Conservation (phyloP, 2,888 invertebrate species). For the Pycnomerus fuliginosus region DNA sequence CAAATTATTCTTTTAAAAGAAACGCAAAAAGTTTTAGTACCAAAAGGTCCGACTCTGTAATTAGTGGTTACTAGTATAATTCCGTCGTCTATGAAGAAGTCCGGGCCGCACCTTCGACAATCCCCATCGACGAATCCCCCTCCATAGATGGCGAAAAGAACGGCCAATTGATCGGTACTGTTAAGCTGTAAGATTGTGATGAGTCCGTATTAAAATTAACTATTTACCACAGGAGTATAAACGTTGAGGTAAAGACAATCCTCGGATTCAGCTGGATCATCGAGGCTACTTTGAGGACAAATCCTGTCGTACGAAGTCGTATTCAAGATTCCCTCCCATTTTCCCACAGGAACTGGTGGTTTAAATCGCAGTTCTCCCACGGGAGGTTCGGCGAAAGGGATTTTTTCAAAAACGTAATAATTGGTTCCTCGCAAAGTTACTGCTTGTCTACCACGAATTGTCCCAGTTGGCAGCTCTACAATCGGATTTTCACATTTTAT, state of each 20-base stretch:
- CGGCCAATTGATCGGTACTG: no score
- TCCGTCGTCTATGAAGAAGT: constrained; percentile 31
- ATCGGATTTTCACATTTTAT: no score
- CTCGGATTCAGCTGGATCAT: constrained; percentile 8
- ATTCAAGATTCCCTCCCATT: constrained; percentile 15
- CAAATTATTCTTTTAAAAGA: no score
- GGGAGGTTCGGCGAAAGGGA: constrained; percentile 12
- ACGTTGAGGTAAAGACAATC: constrained; percentile 28
- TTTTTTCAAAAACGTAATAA: constrained; percentile 15
- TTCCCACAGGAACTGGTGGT: constrained; percentile 10
- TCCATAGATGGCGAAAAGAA: constrained; percentile 18
- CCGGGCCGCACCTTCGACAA: constrained; percentile 21
- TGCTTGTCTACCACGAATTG: not conserved
- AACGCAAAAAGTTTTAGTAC: no score
- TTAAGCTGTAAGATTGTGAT: no score
- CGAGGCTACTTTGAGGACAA: constrained; percentile 9
- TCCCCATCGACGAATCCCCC: constrained; percentile 12
- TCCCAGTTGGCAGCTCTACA: not conserved
- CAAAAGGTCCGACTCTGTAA: constrained; percentile 35
- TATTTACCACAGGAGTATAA: constrained; percentile 24
- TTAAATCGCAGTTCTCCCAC: constrained; percentile 9
- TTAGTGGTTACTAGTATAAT: constrained; percentile 34
- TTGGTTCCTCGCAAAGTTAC: not conserved
- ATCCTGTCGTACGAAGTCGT: constrained; percentile 18
- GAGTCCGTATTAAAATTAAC: no score